Conservation (phyloP, 1,140 invertebrate species). For the Ostrea edulis region DNA sequence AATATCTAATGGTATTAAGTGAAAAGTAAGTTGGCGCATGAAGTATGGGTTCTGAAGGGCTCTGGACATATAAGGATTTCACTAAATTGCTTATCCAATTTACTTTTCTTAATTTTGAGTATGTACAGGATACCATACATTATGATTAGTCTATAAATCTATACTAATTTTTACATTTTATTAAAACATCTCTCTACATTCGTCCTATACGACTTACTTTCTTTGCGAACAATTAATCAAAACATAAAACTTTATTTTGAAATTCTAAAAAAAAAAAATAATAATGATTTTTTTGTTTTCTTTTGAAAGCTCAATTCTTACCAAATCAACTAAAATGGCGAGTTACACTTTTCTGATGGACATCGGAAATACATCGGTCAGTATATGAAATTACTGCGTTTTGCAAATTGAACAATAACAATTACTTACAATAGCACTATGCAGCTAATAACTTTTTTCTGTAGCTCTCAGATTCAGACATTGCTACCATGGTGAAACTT, state of each 20-base stretch:
- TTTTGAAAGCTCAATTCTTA: not conserved
- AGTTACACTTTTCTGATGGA: conserved; percentile 65
- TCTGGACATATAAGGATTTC: no score
- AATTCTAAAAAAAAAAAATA: not conserved
- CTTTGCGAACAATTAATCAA: not conserved
- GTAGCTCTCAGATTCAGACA: conserved; percentile 36
- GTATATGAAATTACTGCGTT: not conserved
- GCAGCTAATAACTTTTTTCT: not conserved
- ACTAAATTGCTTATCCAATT: no score
- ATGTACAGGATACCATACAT: no score
- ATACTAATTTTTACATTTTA: no score
- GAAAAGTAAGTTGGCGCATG: no score
- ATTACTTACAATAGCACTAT: not conserved
- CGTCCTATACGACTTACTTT: no score
- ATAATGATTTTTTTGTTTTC: not conserved
- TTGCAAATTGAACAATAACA: no score
- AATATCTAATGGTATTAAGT: no score
- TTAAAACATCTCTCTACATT: no score
- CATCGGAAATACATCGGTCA: conserved; percentile 46
- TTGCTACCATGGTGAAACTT: conserved; percentile 52
- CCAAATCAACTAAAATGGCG: conserved; percentile 48
- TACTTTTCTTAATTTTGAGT: no score
- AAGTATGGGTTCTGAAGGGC: no score
- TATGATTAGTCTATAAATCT: no score
- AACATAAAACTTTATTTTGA: not conserved